Evolutionary conservation across 1,140 invertebrate species (phyloP).

Genomic region (Plutomurus gul): DNA sequence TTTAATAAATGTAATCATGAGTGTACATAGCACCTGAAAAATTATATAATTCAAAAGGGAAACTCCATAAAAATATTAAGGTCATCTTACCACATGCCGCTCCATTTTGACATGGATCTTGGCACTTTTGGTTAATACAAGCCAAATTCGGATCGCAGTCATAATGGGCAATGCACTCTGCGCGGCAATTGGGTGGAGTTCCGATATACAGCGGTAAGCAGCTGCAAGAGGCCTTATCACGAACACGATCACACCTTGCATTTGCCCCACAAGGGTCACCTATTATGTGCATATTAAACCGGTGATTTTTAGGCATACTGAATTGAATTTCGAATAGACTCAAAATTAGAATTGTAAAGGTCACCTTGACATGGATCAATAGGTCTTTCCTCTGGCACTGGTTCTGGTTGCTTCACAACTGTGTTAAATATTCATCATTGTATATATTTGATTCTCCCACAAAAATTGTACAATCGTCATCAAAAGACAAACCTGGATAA

Average conservation of each 20-base stretch:
- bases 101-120: conserved; percentile 56
- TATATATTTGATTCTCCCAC: background rate
- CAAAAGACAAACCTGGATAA: conserved; percentile 60
- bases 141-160: conserved; percentile 65
- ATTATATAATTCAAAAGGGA: background rate
- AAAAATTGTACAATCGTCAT: background rate
- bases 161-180: conserved; percentile 62
- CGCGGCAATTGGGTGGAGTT: conserved; percentile 54
- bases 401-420: conserved; percentile 32
- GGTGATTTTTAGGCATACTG: too few species aligned
- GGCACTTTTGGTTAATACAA: conserved; percentile 56
- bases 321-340: too few species aligned
- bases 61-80: conserved; percentile 57
- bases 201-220: conserved; percentile 48
- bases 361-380: conserved; percentile 75
- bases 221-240: conserved; percentile 77
- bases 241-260: conserved; percentile 75
- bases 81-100: conserved; percentile 62
- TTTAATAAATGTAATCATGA: conserved; percentile 68
- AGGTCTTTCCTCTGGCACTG: conserved; percentile 54
- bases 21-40: background rate
- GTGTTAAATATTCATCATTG: conserved; percentile 56
- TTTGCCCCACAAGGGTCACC: conserved; percentile 84
- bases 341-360: conserved; percentile 64
- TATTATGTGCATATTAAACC: too few species aligned